Evolutionary conservation across 2,888 invertebrate genomes (phyloP), one percentile per base, ranked within the genome.

Genomic region (Acleris emargana): DNA sequence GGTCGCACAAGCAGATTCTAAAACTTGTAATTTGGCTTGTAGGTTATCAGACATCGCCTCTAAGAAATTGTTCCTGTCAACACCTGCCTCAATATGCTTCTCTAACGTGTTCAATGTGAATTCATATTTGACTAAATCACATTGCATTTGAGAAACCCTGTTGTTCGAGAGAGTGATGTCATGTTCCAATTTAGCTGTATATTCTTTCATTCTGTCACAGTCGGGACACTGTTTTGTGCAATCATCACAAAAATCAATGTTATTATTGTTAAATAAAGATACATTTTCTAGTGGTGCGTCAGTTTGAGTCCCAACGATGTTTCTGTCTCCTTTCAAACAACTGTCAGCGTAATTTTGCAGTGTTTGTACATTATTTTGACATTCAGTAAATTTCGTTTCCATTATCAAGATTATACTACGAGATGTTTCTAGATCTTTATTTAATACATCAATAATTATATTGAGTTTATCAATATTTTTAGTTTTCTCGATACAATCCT

Each of bases 41-140:
- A 90, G 78, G 59, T 71, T 73, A 17, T 80, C 74, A 0, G 88
- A 73, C 13, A 84, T 71, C 2, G 70, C 62, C 71, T 83, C 76
- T 18, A 88, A 72, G 5, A 75, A 67, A 6, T 67, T 67, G 70
- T 90, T 90, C 60, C 75, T 81, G 3, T 77, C 74, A 4, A 82
- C 79, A 0, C 82, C 85, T 66, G 87, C 83, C 2, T 77, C 75
- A 1, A 86, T 71, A 53, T 79, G 68, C 5, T 70, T 80, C 64
- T 87, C 80, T 16, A 91, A 74, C 5, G 74, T 45, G 53, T 75
- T 71, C 63, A 91, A 73, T 67, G 87, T 87, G 1, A 79, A 71
- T 58, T 89, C 90, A 60, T 86, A 90, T 28, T 68, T 74, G 1
- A 75, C 73, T 22, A 91, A 69, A 67, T 85, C 83, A 3, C 47